Conservation (phyloP, 1,140 invertebrate species). For the Macrostomum lignano region DNA sequence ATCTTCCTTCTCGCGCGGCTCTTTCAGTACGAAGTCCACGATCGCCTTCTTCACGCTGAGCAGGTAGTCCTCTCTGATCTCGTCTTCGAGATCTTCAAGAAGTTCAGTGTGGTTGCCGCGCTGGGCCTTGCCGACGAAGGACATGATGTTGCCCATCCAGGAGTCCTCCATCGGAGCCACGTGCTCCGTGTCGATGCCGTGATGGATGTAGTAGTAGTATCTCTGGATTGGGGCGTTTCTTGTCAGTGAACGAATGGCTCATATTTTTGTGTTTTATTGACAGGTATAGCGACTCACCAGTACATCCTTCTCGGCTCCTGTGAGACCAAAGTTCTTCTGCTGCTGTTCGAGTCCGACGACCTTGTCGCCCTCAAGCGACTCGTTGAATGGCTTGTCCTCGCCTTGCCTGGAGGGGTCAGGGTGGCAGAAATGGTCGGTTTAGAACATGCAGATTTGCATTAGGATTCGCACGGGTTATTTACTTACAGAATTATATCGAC, state of each 20-base stretch:
- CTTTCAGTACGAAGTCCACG: conserved; percentile 50
- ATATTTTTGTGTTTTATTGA: neutral
- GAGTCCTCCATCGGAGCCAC: conserved; percentile 41
- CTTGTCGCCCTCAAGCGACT: neutral
- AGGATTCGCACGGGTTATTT: conserved; percentile 3
- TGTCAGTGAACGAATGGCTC: conserved; percentile 1
- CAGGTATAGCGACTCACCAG: neutral
- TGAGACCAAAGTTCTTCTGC: neutral
- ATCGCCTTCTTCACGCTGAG: conserved; percentile 51
- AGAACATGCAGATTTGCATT: neutral
- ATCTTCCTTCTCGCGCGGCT: conserved; percentile 32
- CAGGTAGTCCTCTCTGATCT: conserved; percentile 43
- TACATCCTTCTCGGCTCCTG: neutral
- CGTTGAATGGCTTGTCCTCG: conserved; percentile 1
- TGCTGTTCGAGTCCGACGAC: neutral
- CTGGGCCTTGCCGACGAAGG: conserved; percentile 15
- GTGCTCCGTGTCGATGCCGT: conserved; percentile 55
- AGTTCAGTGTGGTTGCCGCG: conserved; percentile 14
- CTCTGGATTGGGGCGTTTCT: conserved; percentile 19
- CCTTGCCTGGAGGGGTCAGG: neutral
- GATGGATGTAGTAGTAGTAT: conserved; percentile 62
- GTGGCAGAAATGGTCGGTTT: neutral
- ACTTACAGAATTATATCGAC: conserved; percentile 40
- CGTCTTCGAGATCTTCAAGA: conserved; percentile 27
- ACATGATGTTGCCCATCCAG: conserved; percentile 32